These are phyloP conservation scores for Pantherophis guttatus DNA, from an alignment of 2,113 vertebrate genomes.

Conservation along the genomic window DNA sequence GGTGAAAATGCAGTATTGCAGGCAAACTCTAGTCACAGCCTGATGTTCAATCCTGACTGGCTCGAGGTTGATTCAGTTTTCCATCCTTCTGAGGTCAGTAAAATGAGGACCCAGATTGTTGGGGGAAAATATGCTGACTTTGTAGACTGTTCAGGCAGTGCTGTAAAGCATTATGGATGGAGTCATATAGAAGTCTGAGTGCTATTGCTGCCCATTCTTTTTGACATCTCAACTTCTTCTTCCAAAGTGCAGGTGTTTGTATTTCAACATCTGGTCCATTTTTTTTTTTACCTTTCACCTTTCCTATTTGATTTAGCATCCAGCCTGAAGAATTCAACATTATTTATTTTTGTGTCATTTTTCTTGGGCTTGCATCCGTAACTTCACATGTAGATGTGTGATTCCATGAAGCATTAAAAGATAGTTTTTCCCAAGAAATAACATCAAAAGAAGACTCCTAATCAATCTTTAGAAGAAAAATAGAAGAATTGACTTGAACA, in stretches of 20 bases:
- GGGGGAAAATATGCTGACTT: neutral
- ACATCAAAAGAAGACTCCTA: neutral
- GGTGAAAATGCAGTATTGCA: neutral
- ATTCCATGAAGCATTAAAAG: neutral
- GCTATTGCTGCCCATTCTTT: neutral
- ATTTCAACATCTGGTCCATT: neutral
- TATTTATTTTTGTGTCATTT: neutral
- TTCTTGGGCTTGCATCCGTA: neutral
- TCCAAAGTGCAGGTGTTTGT: neutral
- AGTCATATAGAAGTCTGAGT: neutral
- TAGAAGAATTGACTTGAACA: neutral
- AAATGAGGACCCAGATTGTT: neutral
- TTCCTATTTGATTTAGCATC: neutral
- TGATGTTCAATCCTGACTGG: neutral
- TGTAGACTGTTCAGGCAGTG: neutral
- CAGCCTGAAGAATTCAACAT: neutral
- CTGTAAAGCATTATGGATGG: neutral
- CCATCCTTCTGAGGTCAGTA: neutral
- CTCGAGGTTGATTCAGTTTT: neutral
- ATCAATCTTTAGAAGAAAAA: neutral
- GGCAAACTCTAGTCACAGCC: neutral
- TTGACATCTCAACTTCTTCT: neutral
- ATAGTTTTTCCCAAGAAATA: neutral
- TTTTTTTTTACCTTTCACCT: neutral
- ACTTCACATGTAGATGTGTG: neutral